Conservation (phyloP, 2,888 invertebrate species). For the Frankliniella fusca region DNA sequence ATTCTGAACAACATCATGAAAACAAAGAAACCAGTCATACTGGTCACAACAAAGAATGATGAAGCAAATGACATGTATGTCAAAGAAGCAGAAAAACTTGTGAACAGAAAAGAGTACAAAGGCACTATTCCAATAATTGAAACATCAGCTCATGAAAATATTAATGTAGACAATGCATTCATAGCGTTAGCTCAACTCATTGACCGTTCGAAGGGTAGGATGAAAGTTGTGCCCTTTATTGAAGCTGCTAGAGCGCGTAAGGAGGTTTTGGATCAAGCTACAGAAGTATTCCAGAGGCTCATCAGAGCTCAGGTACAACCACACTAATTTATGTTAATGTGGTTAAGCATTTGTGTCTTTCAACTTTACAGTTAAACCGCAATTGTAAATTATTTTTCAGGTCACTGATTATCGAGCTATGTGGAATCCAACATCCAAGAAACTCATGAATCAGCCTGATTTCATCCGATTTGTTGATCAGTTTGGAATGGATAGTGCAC, state of each 20-base stretch:
- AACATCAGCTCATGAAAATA: conserved; percentile 92
- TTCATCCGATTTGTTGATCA: conserved; percentile 84
- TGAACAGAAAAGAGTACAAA: conserved; percentile 87
- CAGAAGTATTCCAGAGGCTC: conserved; percentile 83
- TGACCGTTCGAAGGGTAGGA: conserved; percentile 79
- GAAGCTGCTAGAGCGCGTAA: conserved; percentile 83
- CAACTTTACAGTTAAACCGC: neutral
- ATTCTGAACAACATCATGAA: conserved; percentile 82
- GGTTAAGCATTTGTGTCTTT: neutral
- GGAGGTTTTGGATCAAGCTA: conserved; percentile 83
- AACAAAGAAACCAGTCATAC: conserved; percentile 90
- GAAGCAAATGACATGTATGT: conserved; percentile 83
- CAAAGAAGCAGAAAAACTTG: conserved; percentile 82
- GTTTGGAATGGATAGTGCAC: conserved; percentile 68
- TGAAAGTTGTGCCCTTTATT: conserved; percentile 66
- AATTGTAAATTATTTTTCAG: conserved; percentile 34
- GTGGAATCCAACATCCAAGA: conserved; percentile 83
- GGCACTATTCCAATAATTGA: conserved; percentile 84
- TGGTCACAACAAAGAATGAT: conserved; percentile 95
- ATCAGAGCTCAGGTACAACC: conserved; percentile 64
- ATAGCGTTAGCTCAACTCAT: conserved; percentile 86
- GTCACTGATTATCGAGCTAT: conserved; percentile 61
- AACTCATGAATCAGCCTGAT: conserved; percentile 80
- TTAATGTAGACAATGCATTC: conserved; percentile 91
- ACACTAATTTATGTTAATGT: no score